Evolutionary conservation across 1,140 invertebrate genomes (phyloP).

Genomic region (Musca domestica): DNA sequence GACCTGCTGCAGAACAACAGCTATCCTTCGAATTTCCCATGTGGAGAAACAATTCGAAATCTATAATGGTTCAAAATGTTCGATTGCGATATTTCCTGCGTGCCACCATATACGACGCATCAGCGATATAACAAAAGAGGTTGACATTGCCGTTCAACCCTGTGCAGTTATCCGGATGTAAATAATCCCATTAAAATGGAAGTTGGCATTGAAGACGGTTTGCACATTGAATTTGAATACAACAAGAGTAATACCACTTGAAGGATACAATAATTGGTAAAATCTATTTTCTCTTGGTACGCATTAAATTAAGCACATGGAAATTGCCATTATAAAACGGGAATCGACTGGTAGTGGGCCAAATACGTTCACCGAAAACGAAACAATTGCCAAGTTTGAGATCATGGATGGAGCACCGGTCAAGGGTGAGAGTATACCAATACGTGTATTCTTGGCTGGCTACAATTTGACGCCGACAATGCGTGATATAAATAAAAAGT

Average conservation of each 20-base stretch:
- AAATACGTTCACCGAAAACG: constrained; percentile 97
- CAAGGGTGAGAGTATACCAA: constrained; percentile 96
- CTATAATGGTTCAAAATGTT: constrained; percentile 96
- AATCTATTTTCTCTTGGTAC: constrained; percentile 98
- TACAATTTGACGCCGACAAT: constrained; percentile 99
- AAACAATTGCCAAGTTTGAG: constrained; percentile 99
- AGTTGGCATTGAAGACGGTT: constrained; percentile 95
- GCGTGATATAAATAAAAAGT: constrained; percentile 99
- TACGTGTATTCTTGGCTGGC: constrained; percentile 94
- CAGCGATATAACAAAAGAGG: constrained; percentile 94
- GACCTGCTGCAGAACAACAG: constrained; percentile 91
- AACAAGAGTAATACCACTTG: constrained; percentile 96
- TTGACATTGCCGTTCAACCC: constrained; percentile 96
- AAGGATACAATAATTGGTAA: constrained; percentile 99
- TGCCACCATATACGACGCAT: constrained; percentile 92
- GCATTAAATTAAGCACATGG: constrained; percentile 99
- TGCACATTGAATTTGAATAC: constrained; percentile 99
- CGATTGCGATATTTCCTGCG: constrained; percentile 93
- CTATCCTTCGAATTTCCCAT: constrained; percentile 95
- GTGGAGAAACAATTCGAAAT: constrained; percentile 99
- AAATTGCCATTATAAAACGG: constrained; percentile 98
- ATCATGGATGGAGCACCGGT: constrained; percentile 99
- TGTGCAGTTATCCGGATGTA: constrained; percentile 97
- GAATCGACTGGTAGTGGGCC: constrained; percentile 96
- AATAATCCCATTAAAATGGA: constrained; percentile 98